Base-by-base conservation (phyloP, 2,888 invertebrate species). In the Parascotia fuliginaria region DNA sequence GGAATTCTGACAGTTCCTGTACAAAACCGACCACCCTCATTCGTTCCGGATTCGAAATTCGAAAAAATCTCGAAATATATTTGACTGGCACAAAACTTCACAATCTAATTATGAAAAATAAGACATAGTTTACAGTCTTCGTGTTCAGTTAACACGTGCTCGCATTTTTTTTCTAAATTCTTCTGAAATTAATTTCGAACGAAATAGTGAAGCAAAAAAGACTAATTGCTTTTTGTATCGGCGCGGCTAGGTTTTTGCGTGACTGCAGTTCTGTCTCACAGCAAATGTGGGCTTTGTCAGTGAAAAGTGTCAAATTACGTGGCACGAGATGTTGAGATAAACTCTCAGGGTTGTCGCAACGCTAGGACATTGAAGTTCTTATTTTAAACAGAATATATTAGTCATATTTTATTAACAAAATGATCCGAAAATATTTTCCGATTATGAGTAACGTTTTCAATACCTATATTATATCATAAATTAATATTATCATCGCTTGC, bases 291-390 rank as follows among this genome's bases (percentile, higher is more conserved):
- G 83, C 83, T 89, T 89, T 91, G 91, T 90, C 91, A 91, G 80
- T 40, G 88, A 80, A 91, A 91, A 91, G 92, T 92, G 92, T 92
- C 91, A 90, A 89, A 89, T 92, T 91, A 91, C 92, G 77, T 85
- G 81, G 89, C 89, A 88, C 89, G 88, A 90, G 90, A 89, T 89
- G 79, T 69, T 14, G n/a, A 83, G 89, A 90, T 91, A 87, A 80
- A 55, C 9, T 28, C 34, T 70, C 9, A 90, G 89, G 90, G 90
- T 50, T 90, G 87, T 6, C 61, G 52, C 68, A 29, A 54, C 66
- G 13, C 9, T 9, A 36, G 3, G 28, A 29, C 40, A 28, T 7
- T 13, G 24, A n/a, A n/a, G n/a, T n/a, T n/a, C n/a, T n/a, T n/a
- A n/a, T n/a, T n/a, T n/a, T n/a, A n/a, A n/a, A n/a, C n/a, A n/a